Evolutionary conservation across 2,113 vertebrate species (phyloP), one percentile per base, ranked within the genome.

Genomic region (Cygnus buccinator): DNA sequence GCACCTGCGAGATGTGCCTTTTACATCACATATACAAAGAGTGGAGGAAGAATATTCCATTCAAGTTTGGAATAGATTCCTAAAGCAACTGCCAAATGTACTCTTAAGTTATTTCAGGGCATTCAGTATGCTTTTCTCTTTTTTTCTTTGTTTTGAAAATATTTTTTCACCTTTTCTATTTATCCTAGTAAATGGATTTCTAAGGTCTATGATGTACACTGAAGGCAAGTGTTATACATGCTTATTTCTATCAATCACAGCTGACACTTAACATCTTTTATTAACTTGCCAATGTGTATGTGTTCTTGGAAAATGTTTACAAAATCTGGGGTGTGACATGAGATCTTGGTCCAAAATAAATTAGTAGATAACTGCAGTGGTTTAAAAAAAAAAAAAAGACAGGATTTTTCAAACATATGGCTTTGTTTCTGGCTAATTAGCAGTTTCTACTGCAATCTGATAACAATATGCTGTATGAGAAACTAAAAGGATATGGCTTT

Each of bases 371-470:
- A 93, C 66, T 92, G 20, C 22, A 59, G 41, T 55, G 15, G 26
- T 50, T 55, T 65, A 39, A 57, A 59, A 55, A 61, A 22, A 61
- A 48, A 43, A 18, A 33, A 15, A 25, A 10, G 5, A 19, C 2
- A 13, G 41, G 35, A 28, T 86, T 82, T 84, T 79, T 80, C n/a
- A 84, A 20, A 52, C 85, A 78, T 78, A 72, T 8, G n/a, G 58
- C 44, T 96, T 95, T 93, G 15, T 41, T 92, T 95, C n/a, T 93
- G 67, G 25, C 72, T 90, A 81, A 84, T 89, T 87, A 95, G n/a
- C 41, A 79, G 39, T 75, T 95, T 95, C 58, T 87, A 31, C n/a
- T 95, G 76, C 63, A 84, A 66, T 84, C 37, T 43, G 37, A 90
- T 92, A 89, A 66, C 76, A 78, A 43, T 84, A 44, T 46, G 17